These are phyloP conservation scores for Hyphantria cunea DNA, from an alignment of 1,140 invertebrate genomes.

Conservation along the genomic window DNA sequence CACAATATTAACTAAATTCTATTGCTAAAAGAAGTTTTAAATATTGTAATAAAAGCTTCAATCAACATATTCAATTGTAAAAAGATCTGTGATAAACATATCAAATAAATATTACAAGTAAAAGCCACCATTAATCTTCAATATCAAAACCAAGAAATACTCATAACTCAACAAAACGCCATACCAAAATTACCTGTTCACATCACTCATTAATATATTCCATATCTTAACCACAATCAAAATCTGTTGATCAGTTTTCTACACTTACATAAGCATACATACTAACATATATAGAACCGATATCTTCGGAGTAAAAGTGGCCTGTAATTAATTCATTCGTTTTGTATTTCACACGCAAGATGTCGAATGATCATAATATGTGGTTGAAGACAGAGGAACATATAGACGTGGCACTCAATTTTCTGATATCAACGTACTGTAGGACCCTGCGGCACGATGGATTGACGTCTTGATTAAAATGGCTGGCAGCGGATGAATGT, in stretches of 20 bases:
- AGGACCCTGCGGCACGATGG: too few species aligned
- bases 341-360: slow-evolving; percentile 60
- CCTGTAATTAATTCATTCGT: slow-evolving; percentile 69
- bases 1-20: too few species aligned
- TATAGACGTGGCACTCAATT: not conserved
- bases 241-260: slow-evolving; percentile 4
- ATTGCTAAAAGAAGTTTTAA: too few species aligned
- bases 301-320: slow-evolving; percentile 8
- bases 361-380: slow-evolving; percentile 45
- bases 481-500: too few species aligned
- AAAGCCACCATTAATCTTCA: too few species aligned
- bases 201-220: not conserved
- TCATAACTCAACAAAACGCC: not conserved
- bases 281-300: slow-evolving; percentile 10
- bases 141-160: not conserved
- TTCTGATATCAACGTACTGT: too few species aligned
- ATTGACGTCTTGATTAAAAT: too few species aligned
- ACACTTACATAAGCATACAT: not conserved
- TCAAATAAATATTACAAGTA: too few species aligned
- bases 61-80: too few species aligned
- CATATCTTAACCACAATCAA: not conserved
- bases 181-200: not conserved
- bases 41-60: too few species aligned
- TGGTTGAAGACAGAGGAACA: slow-evolving; percentile 36
- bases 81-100: too few species aligned